A percentile compares a stretch with the other conserved stretches of the same genome.
Evolutionary conservation across 92 coral and sea anemone species (phyloP).

Genomic region (Zoanthus sansibaricus): DNA sequence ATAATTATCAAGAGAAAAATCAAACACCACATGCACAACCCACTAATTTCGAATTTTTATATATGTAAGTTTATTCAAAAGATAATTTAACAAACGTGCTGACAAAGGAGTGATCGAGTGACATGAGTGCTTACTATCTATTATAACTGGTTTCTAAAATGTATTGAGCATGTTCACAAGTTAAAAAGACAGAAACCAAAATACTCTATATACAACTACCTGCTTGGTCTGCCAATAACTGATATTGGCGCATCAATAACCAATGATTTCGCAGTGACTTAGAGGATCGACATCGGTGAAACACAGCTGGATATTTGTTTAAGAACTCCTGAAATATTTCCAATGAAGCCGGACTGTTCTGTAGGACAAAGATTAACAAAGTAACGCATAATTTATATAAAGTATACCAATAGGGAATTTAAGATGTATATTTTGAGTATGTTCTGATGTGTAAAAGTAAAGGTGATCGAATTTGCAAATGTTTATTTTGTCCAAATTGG

Average conservation of each 20-base stretch:
- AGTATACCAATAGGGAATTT: no score
- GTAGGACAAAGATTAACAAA: not conserved
- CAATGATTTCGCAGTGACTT: conserved; percentile 91
- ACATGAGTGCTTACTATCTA: no score
- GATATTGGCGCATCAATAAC: conserved; percentile 96
- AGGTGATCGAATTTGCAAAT: no score
- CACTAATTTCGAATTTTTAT: no score
- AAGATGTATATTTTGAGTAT: no score
- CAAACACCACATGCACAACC: no score
- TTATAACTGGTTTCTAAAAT: no score
- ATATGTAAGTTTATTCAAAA: not conserved
- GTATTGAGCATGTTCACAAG: no score
- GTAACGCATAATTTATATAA: no score
- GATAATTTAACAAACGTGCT: not conserved
- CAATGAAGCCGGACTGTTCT: conserved; percentile 91
- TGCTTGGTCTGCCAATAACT: conserved; percentile 92
- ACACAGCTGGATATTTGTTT: conserved; percentile 81
- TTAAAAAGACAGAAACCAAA: not conserved
- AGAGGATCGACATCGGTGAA: conserved; percentile 91
- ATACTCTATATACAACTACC: conserved; percentile 59
- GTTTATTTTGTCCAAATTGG: no score
- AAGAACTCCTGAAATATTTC: conserved; percentile 88
- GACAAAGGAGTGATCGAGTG: not conserved
- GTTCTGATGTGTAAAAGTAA: no score
- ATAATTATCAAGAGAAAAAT: no score